Percentiles rank a stretch among this genome's conserved stretches.
These are phyloP conservation scores for Strigamia transsilvanica DNA, from an alignment of 2,888 invertebrate genomes.

Conservation along the genomic window DNA sequence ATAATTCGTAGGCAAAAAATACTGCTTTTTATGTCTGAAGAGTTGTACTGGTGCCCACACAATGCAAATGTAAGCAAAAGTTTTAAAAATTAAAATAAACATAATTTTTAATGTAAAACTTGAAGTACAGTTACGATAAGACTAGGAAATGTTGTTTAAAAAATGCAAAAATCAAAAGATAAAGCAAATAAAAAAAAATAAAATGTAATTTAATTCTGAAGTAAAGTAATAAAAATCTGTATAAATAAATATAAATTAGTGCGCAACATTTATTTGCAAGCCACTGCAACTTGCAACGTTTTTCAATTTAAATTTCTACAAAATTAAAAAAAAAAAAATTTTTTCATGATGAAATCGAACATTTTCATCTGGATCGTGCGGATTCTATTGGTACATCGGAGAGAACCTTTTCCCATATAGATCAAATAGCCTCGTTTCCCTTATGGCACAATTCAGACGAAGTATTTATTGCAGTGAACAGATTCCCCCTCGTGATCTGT, in stretches of 20 bases:
- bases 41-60: conserved; percentile 21
- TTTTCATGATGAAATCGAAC: neutral
- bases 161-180: conserved; percentile 17
- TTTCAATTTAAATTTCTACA: neutral
- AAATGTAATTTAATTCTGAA: neutral
- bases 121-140: neutral
- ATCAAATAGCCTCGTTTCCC: conserved; percentile 33
- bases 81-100: conserved; percentile 41
- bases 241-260: neutral
- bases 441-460: conserved; percentile 21
- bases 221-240: neutral
- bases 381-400: neutral
- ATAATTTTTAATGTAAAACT: conserved; percentile 13
- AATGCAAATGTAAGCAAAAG: conserved; percentile 44
- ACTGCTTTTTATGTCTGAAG: conserved; percentile 32
- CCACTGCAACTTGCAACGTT: neutral
- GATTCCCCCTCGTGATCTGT: conserved; percentile 46
- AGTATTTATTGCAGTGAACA: conserved; percentile 43
- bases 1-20: conserved; percentile 39
- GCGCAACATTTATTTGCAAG: too few species aligned
- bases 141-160: neutral
- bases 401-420: conserved; percentile 7
- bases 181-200: neutral
- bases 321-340: neutral
- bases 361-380: conserved; percentile 23